Evolutionary conservation across 1,140 invertebrate species (phyloP), one percentile per base, ranked within the genome.

Genomic region (Asbolus verrucosus): DNA sequence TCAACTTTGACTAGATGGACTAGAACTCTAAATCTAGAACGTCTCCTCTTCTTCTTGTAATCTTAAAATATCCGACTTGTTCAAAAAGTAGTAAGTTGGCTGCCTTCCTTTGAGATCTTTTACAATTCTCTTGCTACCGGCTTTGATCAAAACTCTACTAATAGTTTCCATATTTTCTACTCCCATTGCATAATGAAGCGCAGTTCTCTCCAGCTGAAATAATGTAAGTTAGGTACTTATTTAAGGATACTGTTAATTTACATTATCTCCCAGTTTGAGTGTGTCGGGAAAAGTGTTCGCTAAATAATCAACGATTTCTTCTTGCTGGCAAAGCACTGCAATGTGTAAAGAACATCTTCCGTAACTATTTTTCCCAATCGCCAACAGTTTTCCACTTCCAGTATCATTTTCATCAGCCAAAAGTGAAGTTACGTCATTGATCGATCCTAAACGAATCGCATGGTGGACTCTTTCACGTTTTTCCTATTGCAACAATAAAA

Each of bases 61-160:
- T 61, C 88, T 84, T 46, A 91, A 81, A 73, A 96, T 94, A 70
- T 95, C 94, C 6, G 91, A 90, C 82, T 94, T 94, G 77, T 95
- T 95, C 87, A 95, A 93, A 77, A 94, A 96, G 80, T 95, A 96
- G 81, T 94, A 95, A n/a, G 91, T 92, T 0, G 94, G 92, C 77
- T 94, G 92, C 46, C 93, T 86, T 62, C 92, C 93, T 85, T 92
- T 94, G 79, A 96, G 84, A 83, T 96, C 94, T 81, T 94, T 94
- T 1, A 90, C 82, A 0, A 91, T 88, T 59, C 93, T 84, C 78
- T 92, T 92, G 15, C 93, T 92, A 9, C 94, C 94, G 0, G 90
- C 87, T 78, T 91, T 87, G 15, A 95, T 93, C 0, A 95, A 82
- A 54, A 95, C 88, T 60, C 87, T 85, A 74, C 91, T 94, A 9